Base-by-base conservation (phyloP, 1,140 invertebrate species). In the Onthophagus taurus region DNA sequence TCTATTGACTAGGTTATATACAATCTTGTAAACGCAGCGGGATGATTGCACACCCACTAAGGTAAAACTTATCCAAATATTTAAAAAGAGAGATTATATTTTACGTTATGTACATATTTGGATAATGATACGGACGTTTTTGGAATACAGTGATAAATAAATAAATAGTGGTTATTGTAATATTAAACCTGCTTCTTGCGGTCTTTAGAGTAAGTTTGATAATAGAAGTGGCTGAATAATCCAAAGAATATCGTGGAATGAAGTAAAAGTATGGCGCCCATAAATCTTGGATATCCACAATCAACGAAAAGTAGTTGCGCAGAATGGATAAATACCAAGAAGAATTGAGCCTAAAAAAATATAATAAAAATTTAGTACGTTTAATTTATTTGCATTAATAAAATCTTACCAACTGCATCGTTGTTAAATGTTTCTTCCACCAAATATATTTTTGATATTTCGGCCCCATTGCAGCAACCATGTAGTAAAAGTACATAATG, bases 381-480 rank as follows among this genome's bases (percentile, higher is more conserved):
- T n/a, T n/a, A n/a, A n/a, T n/a, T n/a, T n/a, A n/a, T n/a, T n/a
- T n/a, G 17, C 23, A 14, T 29, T 29, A 42, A 18, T 20, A 42
- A 13, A 20, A 51, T 73, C 76, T 81, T 74, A 94, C 87, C 71
- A 95, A 69, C 72, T 95, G 91, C 35, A 93, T 69, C 17, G 80
- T 82, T 1, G 91, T 96, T 41, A 95, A 77, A 60, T 95, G 85
- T 61, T 89, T 91, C 66, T 95, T 95, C 89, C 90, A 96, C 89
- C 90, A 94, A 11, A 95, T 67, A 58, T 87, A 93, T 60, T 89
- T 89, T 63, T 89, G 84, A 64, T 89, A 89, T 56, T 86, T 75
- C 3, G 89, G 89, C 20, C 90, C 89, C 79, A 93, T 80, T 3
- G 90, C 89, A 0, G 91, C 77, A 55, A 93, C 72, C 77, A 91